Conservation (phyloP, 2,888 invertebrate genomes). For the Ochlodes sylvanus region DNA sequence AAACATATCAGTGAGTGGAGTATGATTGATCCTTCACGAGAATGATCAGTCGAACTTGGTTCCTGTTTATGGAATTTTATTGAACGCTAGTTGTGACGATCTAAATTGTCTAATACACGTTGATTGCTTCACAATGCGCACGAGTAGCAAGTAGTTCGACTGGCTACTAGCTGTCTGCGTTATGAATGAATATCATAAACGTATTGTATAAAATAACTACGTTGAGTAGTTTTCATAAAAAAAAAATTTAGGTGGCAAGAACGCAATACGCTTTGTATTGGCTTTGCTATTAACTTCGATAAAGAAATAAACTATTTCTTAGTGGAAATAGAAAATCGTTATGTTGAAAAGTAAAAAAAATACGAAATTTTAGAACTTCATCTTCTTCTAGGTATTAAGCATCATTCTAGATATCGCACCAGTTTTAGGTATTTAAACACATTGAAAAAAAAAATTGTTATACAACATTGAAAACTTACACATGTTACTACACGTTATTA, state of each 20-base stretch:
- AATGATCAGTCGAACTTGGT: conserved; percentile 43
- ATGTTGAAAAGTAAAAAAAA: too few relatives aligned
- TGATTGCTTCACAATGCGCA: conserved; percentile 78
- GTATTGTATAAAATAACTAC: background rate
- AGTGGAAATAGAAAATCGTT: too few relatives aligned
- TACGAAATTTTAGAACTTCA: too few relatives aligned
- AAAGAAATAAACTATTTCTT: too few relatives aligned
- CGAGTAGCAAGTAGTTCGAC: conserved; percentile 52
- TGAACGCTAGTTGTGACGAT: conserved; percentile 64
- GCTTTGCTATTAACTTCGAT: background rate
- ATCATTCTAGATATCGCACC: too few relatives aligned
- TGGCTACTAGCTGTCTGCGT: conserved; percentile 36
- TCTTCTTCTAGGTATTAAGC: too few relatives aligned
- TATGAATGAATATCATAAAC: background rate
- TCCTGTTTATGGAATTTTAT: conserved; percentile 53
- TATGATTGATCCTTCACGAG: conserved; percentile 27
- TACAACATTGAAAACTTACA: background rate
- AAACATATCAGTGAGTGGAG: too few relatives aligned
- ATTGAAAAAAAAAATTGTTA: too few relatives aligned
- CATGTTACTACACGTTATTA: too few relatives aligned
- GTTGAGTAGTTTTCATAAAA: background rate
- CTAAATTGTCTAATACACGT: conserved; percentile 77
- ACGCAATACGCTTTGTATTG: too few relatives aligned
- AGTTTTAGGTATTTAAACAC: too few relatives aligned
- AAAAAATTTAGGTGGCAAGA: background rate